phyloP scores from a whole-genome alignment of 2,888 invertebrate species.

The Eupithecia subfuscata region DNA sequence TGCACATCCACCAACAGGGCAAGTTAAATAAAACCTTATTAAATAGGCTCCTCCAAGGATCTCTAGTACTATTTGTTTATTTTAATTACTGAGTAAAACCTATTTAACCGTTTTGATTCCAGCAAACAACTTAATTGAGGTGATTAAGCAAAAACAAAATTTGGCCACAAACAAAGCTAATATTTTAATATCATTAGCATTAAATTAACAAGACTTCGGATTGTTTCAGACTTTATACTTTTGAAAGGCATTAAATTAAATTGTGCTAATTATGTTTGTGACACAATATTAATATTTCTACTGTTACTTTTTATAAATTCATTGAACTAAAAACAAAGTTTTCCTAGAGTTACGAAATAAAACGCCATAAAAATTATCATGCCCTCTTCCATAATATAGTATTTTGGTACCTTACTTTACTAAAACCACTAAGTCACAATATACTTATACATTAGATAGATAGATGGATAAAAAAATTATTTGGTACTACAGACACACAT shows the following conservation, averaged over 20 bases:
- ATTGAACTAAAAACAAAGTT: not conserved
- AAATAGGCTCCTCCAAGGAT: not conserved
- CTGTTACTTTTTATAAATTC: not conserved
- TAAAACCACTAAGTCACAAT: not conserved
- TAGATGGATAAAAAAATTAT: no score
- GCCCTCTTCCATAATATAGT: no score
- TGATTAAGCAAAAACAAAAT: constrained; percentile 17
- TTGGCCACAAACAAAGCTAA: constrained; percentile 12
- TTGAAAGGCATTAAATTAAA: not conserved
- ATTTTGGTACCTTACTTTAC: not conserved
- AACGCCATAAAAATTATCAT: not conserved
- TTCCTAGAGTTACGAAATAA: not conserved
- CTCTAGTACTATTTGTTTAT: not conserved
- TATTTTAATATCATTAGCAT: constrained; percentile 50
- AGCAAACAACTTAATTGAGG: constrained; percentile 2
- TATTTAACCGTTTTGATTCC: not conserved
- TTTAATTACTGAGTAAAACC: not conserved
- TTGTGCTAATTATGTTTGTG: not conserved
- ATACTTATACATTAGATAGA: no score
- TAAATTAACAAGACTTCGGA: not conserved
- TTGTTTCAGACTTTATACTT: not conserved
- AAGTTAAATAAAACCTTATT: no score
- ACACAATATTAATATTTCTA: not conserved
- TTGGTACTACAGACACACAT: no score
- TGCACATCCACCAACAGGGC: no score